Evolutionary conservation across 2,888 invertebrate species (phyloP).

Genomic region (Thereva nobilitata): DNA sequence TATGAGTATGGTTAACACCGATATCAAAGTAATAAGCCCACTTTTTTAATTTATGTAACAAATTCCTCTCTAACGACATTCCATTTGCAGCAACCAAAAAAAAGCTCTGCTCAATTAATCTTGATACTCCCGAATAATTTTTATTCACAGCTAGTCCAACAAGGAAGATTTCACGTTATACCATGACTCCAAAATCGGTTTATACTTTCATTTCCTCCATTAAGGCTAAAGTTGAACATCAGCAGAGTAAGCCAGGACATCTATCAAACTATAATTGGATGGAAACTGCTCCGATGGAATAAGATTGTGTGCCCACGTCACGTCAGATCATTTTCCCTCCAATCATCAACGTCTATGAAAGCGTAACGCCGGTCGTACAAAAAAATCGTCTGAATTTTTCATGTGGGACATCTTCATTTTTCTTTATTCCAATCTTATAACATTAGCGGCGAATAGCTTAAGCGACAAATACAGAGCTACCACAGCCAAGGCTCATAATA

Average conservation of each 20-base stretch:
- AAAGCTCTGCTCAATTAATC: too few species aligned
- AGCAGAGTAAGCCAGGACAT: conserved; percentile 23
- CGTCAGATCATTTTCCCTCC: conserved; percentile 33
- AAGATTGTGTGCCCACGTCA: conserved; percentile 33
- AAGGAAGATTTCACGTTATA: too few species aligned
- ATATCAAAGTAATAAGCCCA: too few species aligned
- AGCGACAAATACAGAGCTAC: conserved; percentile 19
- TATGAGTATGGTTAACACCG: too few species aligned
- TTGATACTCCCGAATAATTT: too few species aligned
- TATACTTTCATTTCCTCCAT: too few species aligned
- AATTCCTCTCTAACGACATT: too few species aligned
- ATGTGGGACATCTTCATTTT: conserved; percentile 35
- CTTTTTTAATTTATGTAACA: too few species aligned
- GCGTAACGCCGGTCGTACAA: conserved; percentile 18
- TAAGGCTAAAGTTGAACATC: background rate
- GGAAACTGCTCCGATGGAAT: conserved; percentile 21
- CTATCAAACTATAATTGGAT: conserved; percentile 31
- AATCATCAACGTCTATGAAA: conserved; percentile 29
- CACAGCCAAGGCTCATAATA: too few species aligned
- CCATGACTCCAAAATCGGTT: too few species aligned
- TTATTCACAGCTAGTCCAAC: too few species aligned
- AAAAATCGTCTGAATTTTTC: conserved; percentile 34
- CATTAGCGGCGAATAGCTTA: conserved; percentile 25
- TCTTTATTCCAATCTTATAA: conserved; percentile 26
- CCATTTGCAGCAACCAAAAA: too few species aligned